Conservation (phyloP, 2,888 invertebrate genomes). For the Aromia moschata region DNA sequence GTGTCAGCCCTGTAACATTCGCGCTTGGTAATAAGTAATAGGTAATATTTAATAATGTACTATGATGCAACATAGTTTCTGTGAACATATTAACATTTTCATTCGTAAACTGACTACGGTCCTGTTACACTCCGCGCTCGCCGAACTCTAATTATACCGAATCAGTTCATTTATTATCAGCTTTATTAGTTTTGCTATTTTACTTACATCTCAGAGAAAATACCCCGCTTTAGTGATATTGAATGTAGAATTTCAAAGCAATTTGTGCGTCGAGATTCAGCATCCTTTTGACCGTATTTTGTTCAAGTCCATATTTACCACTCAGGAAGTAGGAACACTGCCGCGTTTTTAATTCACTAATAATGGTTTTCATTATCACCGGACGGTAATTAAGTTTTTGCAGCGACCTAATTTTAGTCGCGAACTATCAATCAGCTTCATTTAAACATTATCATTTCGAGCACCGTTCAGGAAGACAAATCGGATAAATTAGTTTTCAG, state of each 20-base stretch:
- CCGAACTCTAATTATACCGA: too few relatives aligned
- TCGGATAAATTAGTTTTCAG: constrained; percentile 8
- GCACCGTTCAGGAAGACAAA: background rate
- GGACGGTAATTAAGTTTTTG: constrained; percentile 1
- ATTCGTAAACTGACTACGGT: too few relatives aligned
- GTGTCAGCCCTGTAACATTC: too few relatives aligned
- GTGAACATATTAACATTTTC: too few relatives aligned
- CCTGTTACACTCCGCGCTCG: too few relatives aligned
- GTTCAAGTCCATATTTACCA: constrained; percentile 9
- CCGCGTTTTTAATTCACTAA: background rate
- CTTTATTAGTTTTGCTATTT: too few relatives aligned
- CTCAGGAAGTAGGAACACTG: constrained; percentile 23
- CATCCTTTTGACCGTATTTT: constrained; percentile 31
- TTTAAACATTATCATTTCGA: background rate
- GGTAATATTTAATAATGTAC: too few relatives aligned
- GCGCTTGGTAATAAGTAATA: too few relatives aligned
- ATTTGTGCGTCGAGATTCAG: constrained; percentile 26
- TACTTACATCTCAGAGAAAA: too few relatives aligned
- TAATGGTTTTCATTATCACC: constrained; percentile 2
- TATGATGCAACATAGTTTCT: too few relatives aligned
- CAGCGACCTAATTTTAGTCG: constrained; percentile 1
- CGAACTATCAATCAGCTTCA: background rate
- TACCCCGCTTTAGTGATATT: constrained; percentile 12
- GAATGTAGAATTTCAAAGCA: constrained; percentile 29
- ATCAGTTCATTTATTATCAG: too few relatives aligned